A percentile compares a stretch with the other conserved stretches of the same genome.
phyloP scores from a whole-genome alignment of 2,113 vertebrate species.

The Upupa epops region DNA sequence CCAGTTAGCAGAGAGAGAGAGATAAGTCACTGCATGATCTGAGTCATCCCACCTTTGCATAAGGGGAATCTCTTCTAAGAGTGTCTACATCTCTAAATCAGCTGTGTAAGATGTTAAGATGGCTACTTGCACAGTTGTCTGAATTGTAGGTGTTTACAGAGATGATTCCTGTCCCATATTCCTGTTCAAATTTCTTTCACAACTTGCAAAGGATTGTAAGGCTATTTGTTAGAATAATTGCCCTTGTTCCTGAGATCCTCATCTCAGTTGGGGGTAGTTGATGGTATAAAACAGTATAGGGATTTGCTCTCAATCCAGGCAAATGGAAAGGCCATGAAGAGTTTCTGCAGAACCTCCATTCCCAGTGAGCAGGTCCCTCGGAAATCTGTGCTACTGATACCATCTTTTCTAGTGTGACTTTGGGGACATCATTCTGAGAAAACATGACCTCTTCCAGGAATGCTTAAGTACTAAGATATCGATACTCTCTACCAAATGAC shows the following conservation, averaged over 20 bases:
- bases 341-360: not conserved
- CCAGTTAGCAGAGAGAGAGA: not conserved
- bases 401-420: not conserved
- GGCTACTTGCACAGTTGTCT: not conserved
- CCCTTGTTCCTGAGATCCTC: not conserved
- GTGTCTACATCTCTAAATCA: not conserved
- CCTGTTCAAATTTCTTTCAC: not conserved
- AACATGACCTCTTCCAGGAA: not conserved
- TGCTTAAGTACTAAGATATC: not conserved
- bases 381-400: not conserved
- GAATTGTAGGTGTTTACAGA: not conserved
- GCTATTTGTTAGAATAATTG: not conserved
- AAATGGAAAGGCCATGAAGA: not conserved
- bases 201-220: not conserved
- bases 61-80: not conserved
- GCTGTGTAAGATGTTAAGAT: not conserved
- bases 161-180: not conserved
- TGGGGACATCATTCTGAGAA: not conserved
- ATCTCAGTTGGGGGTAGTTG: fast-evolving
- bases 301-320: not conserved
- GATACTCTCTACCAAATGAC: not conserved
- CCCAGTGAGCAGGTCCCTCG: not conserved
- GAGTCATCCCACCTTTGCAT: not conserved
- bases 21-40: not conserved
- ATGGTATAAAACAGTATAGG: not conserved